Conservation (phyloP, 2,113 vertebrate genomes). For the Hippolais icterina region DNA sequence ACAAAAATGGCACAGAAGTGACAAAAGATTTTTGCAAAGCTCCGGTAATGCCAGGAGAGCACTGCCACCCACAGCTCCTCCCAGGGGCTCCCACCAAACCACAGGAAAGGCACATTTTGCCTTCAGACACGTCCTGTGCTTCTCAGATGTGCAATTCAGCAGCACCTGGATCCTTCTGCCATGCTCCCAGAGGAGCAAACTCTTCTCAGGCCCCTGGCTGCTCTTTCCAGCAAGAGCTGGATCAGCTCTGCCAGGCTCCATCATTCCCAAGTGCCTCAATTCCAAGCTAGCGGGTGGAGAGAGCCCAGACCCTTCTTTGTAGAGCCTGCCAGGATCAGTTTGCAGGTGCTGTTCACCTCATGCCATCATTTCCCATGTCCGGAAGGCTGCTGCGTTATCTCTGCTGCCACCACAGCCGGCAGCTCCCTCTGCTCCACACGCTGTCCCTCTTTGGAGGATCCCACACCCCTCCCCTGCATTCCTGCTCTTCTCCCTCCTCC, state of each 20-base stretch:
- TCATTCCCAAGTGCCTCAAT: not conserved
- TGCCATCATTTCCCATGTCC: not conserved
- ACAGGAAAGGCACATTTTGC: not conserved
- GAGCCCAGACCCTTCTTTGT: not conserved
- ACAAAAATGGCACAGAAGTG: not conserved
- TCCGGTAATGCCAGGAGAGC: not conserved
- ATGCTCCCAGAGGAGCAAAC: rapidly evolving
- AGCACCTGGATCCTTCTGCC: not conserved
- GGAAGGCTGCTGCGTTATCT: not conserved
- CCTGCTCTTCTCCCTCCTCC: not conserved
- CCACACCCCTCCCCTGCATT: not conserved
- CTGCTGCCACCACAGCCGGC: not conserved
- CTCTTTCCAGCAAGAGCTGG: not conserved
- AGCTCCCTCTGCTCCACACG: not conserved
- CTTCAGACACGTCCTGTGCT: not conserved
- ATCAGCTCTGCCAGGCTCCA: not conserved
- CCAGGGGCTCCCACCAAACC: not conserved
- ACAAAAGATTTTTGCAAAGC: not conserved
- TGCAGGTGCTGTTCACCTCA: not conserved
- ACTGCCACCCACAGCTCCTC: not conserved
- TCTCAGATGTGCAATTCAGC: not conserved
- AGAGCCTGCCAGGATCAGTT: not conserved
- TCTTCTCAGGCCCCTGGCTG: not conserved
- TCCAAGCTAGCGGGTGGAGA: not conserved
- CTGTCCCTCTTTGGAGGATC: not conserved